Base-by-base conservation (phyloP, 1,140 invertebrate genomes). In the Diachasma alloeum region DNA sequence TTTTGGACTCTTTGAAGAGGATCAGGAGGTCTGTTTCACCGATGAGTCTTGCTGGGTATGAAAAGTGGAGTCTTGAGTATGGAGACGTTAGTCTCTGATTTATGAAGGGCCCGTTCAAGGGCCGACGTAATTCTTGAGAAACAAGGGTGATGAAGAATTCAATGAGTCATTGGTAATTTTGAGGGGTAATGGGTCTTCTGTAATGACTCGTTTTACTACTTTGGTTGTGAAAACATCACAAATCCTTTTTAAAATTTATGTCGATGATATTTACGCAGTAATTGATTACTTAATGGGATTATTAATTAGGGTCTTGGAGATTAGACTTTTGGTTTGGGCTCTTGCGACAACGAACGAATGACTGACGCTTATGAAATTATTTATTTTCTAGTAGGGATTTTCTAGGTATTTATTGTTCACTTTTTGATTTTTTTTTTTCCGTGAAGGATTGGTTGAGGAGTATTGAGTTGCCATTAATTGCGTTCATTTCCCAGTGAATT, bases 51-150 rank as follows among this genome's bases (percentile, higher is more conserved):
- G 92, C 93, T 31, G 92, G 93, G 3, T 98, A 98, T 87, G 95
- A 97, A 87, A 96, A 97, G 86, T 99, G 97, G 97, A 98, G 97
- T 82, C 92, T 94, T 79, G 95, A 96, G 80, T 99, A 95, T 90
- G 98, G 97, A 17, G 97, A 97, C 82, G 92, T 96, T 39, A 95
- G 94, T 80, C 88, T 94, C 80, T 95, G 90, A 89, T 87, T 78
- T 46, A 82, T 78, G 75, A 63, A 78, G 56, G 13, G 73, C 75
- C 79, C 80, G 53, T 72, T 59, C 11, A 66, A 72, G 73, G 68
- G 73, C 39, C 39, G 31, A 31, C 31, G 31, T 31, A 31, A 31
- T 31, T 31, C 31, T 31, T 31, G 31, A 31, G 31, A 31, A 2
- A 31, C 2, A 6, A 3, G 31, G 31, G 31, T 31, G 31, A 6